These are phyloP conservation scores for Zaprionus lachaisei DNA, from an alignment of 1,140 invertebrate genomes.

Conservation along the genomic window DNA sequence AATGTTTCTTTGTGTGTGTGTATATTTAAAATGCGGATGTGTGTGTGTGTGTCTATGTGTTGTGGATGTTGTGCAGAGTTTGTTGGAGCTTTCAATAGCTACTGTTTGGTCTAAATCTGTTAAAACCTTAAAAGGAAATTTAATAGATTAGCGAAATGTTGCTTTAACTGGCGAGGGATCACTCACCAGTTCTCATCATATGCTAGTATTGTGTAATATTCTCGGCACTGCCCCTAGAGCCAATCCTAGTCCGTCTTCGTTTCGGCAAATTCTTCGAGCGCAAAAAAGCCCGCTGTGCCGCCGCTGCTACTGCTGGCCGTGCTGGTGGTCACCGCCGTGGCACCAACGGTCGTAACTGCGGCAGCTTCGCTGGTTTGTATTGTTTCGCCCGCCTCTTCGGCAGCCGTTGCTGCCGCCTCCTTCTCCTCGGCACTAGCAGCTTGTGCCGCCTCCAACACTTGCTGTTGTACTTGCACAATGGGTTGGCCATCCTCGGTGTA, in stretches of 20 bases:
- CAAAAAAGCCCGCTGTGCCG: conserved; percentile 71
- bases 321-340: conserved; percentile 60
- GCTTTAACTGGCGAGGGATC: neutral
- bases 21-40: conserved; percentile 37
- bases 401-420: conserved; percentile 48
- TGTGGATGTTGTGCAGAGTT: conserved; percentile 43
- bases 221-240: conserved; percentile 60
- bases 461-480: conserved; percentile 80
- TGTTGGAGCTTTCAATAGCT: conserved; percentile 39
- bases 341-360: conserved; percentile 42
- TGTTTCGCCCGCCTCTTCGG: conserved; percentile 53
- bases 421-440: conserved; percentile 48
- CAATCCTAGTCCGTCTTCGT: conserved; percentile 78
- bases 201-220: conserved; percentile 67
- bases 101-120: conserved; percentile 45
- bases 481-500: conserved; percentile 81
- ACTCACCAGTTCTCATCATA: conserved; percentile 72
- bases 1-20: conserved; percentile 36
- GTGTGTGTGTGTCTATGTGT: conserved; percentile 41
- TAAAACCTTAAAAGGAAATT: conserved; percentile 53
- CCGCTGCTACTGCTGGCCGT: conserved; percentile 63
- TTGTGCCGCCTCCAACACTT: conserved; percentile 63
- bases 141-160: neutral
- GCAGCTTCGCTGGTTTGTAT: conserved; percentile 61
- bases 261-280: conserved; percentile 76